Evolutionary conservation across 30 jellyfish, hydroid and myxozoan genomes (phyloP).

Genomic region (Turritopsis rubra): DNA sequence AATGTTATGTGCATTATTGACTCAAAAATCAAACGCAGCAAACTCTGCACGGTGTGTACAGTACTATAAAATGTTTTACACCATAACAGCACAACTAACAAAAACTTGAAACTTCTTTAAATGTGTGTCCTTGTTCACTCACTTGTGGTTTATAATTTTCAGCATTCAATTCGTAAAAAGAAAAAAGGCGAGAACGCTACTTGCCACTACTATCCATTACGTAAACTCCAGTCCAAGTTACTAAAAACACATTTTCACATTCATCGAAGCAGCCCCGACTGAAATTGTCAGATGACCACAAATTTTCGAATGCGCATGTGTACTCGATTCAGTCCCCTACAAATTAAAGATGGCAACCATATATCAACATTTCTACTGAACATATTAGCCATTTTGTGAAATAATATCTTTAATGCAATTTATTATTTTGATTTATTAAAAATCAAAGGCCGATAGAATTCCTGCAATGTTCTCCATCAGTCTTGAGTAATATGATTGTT

Average conservation of each 20-base stretch:
- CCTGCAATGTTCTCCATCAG: background rate
- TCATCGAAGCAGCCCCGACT: constrained; percentile 24
- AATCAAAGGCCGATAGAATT: background rate
- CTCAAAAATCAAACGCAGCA: background rate
- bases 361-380: background rate
- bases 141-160: background rate
- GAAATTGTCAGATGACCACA: constrained; percentile 21
- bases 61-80: background rate
- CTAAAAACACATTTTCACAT: constrained; percentile 15
- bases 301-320: constrained; percentile 12
- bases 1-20: background rate
- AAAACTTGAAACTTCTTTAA: background rate
- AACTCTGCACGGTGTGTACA: background rate
- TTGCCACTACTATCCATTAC: background rate
- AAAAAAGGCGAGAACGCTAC: constrained; percentile 9
- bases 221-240: constrained; percentile 8
- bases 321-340: constrained; percentile 5
- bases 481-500: background rate
- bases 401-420: background rate
- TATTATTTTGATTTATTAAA: no score
- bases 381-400: background rate
- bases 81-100: background rate
- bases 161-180: background rate
- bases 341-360: constrained; percentile 18
- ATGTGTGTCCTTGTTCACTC: background rate